These are phyloP conservation scores for Numenius phaeopus DNA, from an alignment of 2,797 vertebrate genomes.

Conservation along the genomic window DNA sequence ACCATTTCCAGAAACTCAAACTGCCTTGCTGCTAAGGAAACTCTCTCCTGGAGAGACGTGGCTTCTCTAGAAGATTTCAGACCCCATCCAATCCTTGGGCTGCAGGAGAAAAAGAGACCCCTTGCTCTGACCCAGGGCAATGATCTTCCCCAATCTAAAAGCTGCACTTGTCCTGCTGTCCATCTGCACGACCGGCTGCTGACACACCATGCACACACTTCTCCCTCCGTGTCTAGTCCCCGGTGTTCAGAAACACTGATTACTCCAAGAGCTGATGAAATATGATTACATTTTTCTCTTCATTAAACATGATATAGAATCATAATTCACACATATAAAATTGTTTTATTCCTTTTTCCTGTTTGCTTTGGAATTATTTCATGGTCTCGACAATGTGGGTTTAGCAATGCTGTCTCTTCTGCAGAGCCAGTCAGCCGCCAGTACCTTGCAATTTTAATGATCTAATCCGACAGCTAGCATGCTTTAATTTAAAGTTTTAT, in stretches of 20 bases:
- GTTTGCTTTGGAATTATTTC: conserved; percentile 70
- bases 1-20: neutral
- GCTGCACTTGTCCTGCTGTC: neutral
- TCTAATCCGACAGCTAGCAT: conserved; percentile 65
- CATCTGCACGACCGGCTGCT: accelerated
- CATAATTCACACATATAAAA: conserved; percentile 63
- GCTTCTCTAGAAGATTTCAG: neutral
- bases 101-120: neutral
- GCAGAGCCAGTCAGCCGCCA: conserved; percentile 51
- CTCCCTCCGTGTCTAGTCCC: neutral
- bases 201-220: accelerated
- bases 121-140: neutral
- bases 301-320: conserved; percentile 63
- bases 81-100: accelerated
- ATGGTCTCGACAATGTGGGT: neutral
- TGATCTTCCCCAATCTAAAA: neutral
- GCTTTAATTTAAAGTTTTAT: conserved; percentile 78
- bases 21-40: neutral
- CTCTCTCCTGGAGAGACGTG: accelerated
- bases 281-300: conserved; percentile 70
- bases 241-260: neutral
- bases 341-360: conserved; percentile 60
- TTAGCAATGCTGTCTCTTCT: conserved; percentile 14
- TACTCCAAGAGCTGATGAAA: conserved; percentile 32
- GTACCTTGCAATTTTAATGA: conserved; percentile 75